Evolutionary conservation across 2,888 invertebrate genomes (phyloP).

Genomic region (Diplolepis rosae): DNA sequence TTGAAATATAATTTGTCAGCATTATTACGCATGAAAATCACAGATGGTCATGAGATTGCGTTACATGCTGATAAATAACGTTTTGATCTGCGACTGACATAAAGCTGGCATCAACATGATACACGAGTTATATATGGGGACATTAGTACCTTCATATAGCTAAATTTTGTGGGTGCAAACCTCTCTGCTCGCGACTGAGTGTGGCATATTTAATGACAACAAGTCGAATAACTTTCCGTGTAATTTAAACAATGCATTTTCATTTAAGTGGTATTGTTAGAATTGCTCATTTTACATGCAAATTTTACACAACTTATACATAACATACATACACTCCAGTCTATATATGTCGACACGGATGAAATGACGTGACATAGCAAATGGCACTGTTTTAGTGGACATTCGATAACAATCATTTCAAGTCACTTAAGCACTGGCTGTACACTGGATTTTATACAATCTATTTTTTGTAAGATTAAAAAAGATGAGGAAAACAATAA

Average conservation of each 20-base stretch:
- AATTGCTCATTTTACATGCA: not conserved
- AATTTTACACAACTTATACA: conserved; percentile 1
- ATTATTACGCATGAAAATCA: not conserved
- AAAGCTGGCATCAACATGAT: conserved; percentile 7
- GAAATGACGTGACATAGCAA: conserved; percentile 11
- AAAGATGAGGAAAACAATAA: too few species aligned
- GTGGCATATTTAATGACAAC: conserved; percentile 11
- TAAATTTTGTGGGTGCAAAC: conserved; percentile 8
- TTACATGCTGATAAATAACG: conserved; percentile 25
- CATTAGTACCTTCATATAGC: conserved; percentile 25
- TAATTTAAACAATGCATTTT: conserved; percentile 19
- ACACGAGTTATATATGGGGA: conserved; percentile 29
- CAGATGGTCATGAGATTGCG: conserved; percentile 11
- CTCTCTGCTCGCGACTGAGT: conserved; percentile 9
- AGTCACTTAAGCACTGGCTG: conserved; percentile 12
- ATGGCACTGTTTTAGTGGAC: not conserved
- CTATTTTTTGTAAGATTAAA: too few species aligned
- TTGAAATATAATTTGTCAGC: not conserved
- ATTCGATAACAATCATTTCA: conserved; percentile 12
- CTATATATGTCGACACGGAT: too few species aligned
- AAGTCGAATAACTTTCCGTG: conserved; percentile 20
- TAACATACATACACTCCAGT: not conserved
- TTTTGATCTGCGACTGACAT: conserved; percentile 28
- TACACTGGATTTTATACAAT: too few species aligned
- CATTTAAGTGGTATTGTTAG: not conserved